Conservation (phyloP, 1,140 invertebrate species). For the Apis dorsata region DNA sequence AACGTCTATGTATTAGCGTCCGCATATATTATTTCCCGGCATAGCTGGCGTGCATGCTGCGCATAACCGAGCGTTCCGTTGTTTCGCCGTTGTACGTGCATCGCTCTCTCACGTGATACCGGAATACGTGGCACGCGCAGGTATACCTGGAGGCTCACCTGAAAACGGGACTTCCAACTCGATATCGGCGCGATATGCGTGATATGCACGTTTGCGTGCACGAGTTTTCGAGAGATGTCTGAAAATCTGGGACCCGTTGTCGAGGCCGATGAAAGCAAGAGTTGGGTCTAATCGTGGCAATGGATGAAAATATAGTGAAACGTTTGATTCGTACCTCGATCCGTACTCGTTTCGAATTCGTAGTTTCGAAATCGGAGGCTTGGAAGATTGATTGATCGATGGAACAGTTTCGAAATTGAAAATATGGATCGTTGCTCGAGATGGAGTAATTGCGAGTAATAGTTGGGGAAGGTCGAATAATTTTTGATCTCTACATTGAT, state of each 20-base stretch:
- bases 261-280: too few species aligned
- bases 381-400: not conserved
- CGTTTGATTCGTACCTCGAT: not conserved
- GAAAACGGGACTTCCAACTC: not conserved
- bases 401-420: not conserved
- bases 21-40: slow-evolving; percentile 76
- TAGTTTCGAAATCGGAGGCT: not conserved
- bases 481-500: too few species aligned
- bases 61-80: slow-evolving; percentile 55
- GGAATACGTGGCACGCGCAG: slow-evolving; percentile 64
- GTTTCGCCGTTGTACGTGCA: slow-evolving; percentile 52
- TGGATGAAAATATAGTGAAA: not conserved
- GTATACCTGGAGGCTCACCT: slow-evolving; percentile 30
- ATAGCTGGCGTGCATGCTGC: slow-evolving; percentile 61
- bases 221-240: not conserved
- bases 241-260: slow-evolving; percentile 1
- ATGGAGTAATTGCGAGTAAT: too few species aligned
- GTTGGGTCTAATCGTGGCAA: not conserved
- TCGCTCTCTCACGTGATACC: slow-evolving; percentile 51
- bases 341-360: not conserved
- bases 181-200: not conserved
- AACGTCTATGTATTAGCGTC: slow-evolving; percentile 76
- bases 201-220: not conserved
- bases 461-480: too few species aligned
- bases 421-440: too few species aligned